Percentiles rank a stretch among this genome's conserved stretches.
Evolutionary conservation across 2,797 vertebrate species (phyloP).

Genomic region (Falco cherrug): DNA sequence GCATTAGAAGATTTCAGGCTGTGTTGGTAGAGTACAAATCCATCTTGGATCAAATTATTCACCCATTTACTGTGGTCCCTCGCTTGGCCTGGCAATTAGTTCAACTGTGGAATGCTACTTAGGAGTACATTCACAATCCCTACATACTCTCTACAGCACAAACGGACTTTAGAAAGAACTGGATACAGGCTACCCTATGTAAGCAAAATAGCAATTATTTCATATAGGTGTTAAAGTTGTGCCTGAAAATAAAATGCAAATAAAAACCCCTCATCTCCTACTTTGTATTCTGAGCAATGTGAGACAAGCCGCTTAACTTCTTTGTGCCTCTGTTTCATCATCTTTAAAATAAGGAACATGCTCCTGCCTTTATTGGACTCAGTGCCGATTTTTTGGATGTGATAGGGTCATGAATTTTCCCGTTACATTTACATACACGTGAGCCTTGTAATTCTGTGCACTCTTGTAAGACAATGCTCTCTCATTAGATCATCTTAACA

Average conservation of each 20-base stretch:
- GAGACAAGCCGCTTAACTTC: neutral
- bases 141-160: neutral
- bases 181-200: neutral
- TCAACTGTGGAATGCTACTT: constrained; percentile 52
- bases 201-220: constrained; percentile 24
- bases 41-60: constrained; percentile 59
- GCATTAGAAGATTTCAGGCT: constrained; percentile 62
- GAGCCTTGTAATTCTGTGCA: neutral
- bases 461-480: neutral
- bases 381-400: neutral
- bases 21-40: constrained; percentile 53
- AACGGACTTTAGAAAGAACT: neutral
- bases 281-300: neutral
- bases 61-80: constrained; percentile 45
- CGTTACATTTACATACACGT: neutral
- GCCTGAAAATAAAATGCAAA: neutral
- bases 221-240: neutral
- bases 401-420: neutral
- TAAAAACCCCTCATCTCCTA: neutral
- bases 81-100: constrained; percentile 45
- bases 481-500: neutral
- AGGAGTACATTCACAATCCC: neutral
- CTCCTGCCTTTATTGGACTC: neutral
- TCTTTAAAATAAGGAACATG: neutral
- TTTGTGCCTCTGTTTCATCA: neutral